Base-by-base conservation (phyloP, 2,888 invertebrate species). In the Anodontia alba region DNA sequence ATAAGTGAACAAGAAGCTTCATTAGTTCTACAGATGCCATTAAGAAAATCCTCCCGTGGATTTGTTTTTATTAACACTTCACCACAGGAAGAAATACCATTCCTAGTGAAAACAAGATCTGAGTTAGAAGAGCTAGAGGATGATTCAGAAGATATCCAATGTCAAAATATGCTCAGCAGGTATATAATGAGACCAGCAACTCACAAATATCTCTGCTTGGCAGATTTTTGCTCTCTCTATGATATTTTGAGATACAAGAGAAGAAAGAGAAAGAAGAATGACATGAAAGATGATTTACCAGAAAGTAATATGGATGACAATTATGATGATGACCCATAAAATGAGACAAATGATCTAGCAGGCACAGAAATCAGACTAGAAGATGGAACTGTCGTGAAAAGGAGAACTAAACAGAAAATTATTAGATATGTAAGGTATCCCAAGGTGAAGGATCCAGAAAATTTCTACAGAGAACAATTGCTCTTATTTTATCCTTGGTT, bases 131-230 rank as follows among this genome's bases (percentile, higher is more conserved):
- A 67, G 15, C 20, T 67, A 36, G 38, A 36, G 3, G 67, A 67
- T 67, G 67, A 67, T 67, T 33, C 33, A n/a, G 67, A 57, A 57
- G 57, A 57, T 26, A 57, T 57, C n/a, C n/a, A n/a, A n/a, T n/a
- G n/a, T n/a, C n/a, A n/a, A n/a, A n/a, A n/a, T n/a, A n/a, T n/a
- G n/a, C n/a, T n/a, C n/a, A n/a, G 51, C 23, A 51, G 20, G 51
- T 51, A 51, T n/a, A 51, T n/a, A 20, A 51, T 15, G 51, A 51
- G 51, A 51, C 51, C 51, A n/a, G 23, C n/a, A n/a, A n/a, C n/a
- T n/a, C n/a, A n/a, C n/a, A n/a, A 8, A 17, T n/a, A n/a, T n/a
- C n/a, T n/a, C n/a, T n/a, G n/a, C n/a, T n/a, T n/a, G n/a, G n/a
- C n/a, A n/a, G n/a, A 57, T 26, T 57, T 57, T 26, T 57, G 57